Base-by-base conservation (phyloP, 2,797 vertebrate species). In the Sebastes matsubarae region DNA sequence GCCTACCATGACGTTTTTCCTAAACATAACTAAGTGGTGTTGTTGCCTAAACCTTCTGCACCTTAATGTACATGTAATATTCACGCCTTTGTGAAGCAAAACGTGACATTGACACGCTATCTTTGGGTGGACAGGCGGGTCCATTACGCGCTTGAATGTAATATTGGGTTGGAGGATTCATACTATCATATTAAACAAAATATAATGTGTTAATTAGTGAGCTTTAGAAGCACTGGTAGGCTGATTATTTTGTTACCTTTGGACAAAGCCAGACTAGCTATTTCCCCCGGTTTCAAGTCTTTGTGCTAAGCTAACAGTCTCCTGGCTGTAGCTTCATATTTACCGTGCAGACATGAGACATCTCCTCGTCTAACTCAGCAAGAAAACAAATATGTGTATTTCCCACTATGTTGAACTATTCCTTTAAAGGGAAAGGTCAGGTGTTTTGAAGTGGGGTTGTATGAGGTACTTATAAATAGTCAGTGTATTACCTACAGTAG, bases 251-350 rank as follows among this genome's bases (percentile, higher is more conserved):
- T 36, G 11, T 8, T 36, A 68, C 16, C 10, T 60, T 16, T 57
- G 2, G 11, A 27, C 36, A 68, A 42, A 20, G 30, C 54, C 8
- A 24, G 27, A 11, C 52, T 24, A 50, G 42, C 3, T 18, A 16
- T 18, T 18, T 18, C 42, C 42, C 42, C 42, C n/a, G 0, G 10
- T 22, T 55, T 55, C 20, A 8, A n/a, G 27, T 10, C n/a, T 60
- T 42, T 42, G 12, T 58, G 38, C 64, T 79, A 58, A 38, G 46
- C 65, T 59, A 58, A 76, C 55, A 38, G 42, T 46, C 32, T 18
- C 55, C 60, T 76, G 54, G 54, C 50, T 71, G 14, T 50, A 30
- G n/a, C 10, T 32, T 46, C 16, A 58, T 46, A 18, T 67, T 59
- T 50, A 4, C 13, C 1, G 5, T 20, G 6, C 38, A 46, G 7